Conservation (phyloP, 2,797 vertebrate species). For the Danionella dracula region DNA sequence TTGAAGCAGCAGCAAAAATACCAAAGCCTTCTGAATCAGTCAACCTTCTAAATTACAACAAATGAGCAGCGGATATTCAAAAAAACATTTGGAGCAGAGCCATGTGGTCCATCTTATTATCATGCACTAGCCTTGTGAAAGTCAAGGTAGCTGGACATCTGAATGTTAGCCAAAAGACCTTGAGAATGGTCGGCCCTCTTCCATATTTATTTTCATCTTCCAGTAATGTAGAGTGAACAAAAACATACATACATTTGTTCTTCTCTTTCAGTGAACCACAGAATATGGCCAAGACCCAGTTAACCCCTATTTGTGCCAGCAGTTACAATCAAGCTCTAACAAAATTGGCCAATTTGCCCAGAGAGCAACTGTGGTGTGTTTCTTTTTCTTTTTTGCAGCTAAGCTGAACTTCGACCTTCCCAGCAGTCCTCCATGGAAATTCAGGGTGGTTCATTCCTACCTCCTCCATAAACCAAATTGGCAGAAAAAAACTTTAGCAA, state of each 20-base stretch:
- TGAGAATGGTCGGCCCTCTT: constrained; percentile 26
- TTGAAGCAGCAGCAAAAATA: constrained; percentile 4
- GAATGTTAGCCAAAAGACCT: constrained; percentile 33
- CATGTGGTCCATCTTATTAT: constrained; percentile 41
- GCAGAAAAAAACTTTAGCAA: neutral
- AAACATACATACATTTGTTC: constrained; percentile 50
- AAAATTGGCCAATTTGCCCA: constrained; percentile 33
- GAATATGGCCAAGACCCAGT: constrained; percentile 46
- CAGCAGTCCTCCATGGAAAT: neutral
- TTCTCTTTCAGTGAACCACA: constrained; percentile 53
- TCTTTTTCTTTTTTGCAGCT: constrained; percentile 27
- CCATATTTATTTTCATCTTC: constrained; percentile 54
- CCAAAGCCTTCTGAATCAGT: neutral
- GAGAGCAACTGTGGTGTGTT: constrained; percentile 6
- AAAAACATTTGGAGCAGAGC: constrained; percentile 34
- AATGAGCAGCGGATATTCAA: constrained; percentile 25
- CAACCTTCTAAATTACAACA: constrained; percentile 20
- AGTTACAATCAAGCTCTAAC: constrained; percentile 60
- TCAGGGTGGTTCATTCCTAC: neutral
- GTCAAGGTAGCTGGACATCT: constrained; percentile 34
- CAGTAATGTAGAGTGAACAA: constrained; percentile 40
- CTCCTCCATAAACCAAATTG: neutral
- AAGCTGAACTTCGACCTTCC: constrained; percentile 31
- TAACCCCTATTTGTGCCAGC: constrained; percentile 64
- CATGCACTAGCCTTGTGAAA: constrained; percentile 10